Conservation (phyloP, 2,113 vertebrate genomes). For the Xiphophorus couchianus region DNA sequence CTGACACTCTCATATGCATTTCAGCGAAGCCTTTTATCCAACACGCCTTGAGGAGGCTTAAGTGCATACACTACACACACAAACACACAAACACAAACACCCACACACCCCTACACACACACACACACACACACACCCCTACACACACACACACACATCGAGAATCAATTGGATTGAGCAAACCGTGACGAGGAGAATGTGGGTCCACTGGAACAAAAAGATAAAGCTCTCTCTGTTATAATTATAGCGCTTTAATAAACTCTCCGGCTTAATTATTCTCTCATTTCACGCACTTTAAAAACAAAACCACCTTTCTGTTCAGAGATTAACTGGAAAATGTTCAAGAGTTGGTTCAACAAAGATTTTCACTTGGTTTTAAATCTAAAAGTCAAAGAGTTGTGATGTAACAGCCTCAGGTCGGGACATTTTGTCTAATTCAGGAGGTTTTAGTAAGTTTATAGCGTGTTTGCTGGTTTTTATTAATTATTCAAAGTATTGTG, state of each 20-base stretch:
- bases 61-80: conserved; percentile 47
- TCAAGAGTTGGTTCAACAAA: not conserved
- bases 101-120: not conserved
- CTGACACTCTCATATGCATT: conserved; percentile 62
- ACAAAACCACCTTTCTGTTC: conserved; percentile 12
- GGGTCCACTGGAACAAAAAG: conserved; percentile 17
- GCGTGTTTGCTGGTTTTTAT: too few relatives aligned
- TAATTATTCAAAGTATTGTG: too few relatives aligned
- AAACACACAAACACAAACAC: not conserved
- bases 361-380: not conserved
- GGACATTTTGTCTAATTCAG: too few relatives aligned
- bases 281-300: conserved; percentile 12
- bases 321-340: not conserved
- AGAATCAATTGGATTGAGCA: conserved; percentile 29
- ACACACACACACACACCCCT: not conserved
- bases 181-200: conserved; percentile 19
- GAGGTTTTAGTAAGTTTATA: too few relatives aligned
- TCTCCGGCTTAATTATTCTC: conserved; percentile 31
- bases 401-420: too few relatives aligned
- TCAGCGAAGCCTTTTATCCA: conserved; percentile 64
- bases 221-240: conserved; percentile 1
- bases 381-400: not conserved
- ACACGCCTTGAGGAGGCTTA: conserved; percentile 61
- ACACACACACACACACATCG: not conserved
- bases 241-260: conserved; percentile 19